Conservation (phyloP, 2,797 vertebrate species). For the Rhinatrema bivittatum region DNA sequence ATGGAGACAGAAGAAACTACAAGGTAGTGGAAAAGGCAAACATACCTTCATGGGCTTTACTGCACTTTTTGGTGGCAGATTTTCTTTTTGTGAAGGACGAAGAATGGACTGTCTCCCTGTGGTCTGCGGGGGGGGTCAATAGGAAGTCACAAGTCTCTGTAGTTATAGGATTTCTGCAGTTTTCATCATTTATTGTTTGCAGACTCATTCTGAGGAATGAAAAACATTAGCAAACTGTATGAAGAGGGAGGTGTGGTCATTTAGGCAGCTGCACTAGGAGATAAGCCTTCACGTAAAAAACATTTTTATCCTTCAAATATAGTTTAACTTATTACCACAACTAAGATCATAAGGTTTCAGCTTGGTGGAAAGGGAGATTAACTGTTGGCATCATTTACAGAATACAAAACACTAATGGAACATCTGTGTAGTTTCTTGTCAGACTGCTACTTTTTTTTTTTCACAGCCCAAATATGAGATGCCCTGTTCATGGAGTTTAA, state of each 20-base stretch:
- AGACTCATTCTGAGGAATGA: slow-evolving; percentile 76
- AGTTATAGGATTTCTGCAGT: slow-evolving; percentile 39
- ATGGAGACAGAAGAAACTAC: fast-evolving
- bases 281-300: no score
- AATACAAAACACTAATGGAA: no score
- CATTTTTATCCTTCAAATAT: no score
- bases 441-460: no score
- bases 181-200: slow-evolving; percentile 68
- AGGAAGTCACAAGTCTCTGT: slow-evolving; percentile 54
- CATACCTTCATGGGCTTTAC: slow-evolving; percentile 71
- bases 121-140: slow-evolving; percentile 57
- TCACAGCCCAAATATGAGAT: no score
- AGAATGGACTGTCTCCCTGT: slow-evolving; percentile 78
- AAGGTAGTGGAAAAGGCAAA: not conserved
- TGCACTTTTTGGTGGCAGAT: slow-evolving; percentile 65
- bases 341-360: no score
- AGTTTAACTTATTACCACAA: no score
- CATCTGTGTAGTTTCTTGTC: no score
- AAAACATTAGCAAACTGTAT: slow-evolving; percentile 2
- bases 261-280: no score
- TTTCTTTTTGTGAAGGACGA: slow-evolving; percentile 77
- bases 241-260: slow-evolving; percentile 20
- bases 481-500: no score
- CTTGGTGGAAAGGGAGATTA: no score
- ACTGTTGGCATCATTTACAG: no score